Base-by-base conservation (phyloP, 2,797 vertebrate species). In the Sebastes nivosus region DNA sequence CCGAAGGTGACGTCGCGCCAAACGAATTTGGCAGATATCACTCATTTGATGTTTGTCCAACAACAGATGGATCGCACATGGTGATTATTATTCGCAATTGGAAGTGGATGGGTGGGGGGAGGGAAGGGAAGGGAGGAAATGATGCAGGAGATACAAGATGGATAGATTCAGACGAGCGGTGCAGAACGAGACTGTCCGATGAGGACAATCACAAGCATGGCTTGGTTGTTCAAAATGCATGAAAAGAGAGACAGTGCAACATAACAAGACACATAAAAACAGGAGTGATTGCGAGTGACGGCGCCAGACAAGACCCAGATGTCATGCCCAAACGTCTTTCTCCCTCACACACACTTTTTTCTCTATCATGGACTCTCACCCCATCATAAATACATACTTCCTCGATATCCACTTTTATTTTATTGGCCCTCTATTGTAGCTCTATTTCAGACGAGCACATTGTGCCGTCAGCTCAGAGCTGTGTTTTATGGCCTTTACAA, bases 1-100 rank as follows among this genome's bases (percentile, higher is more conserved):
- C 84, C 69, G 78, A 88, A 87, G 86, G 80, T 82, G 80, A 87
- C n/a, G 84, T 85, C 79, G 84, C 55, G 90, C 92, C 90, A 93
- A 93, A 65, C 12, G 61, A 72, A 80, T 87, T 82, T 92, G 92
- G 92, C 92, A 87, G 85, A 82, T 81, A 86, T 88, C 84, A 63
- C 59, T 88, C 86, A 86, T 79, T 75, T 87, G 74, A 88, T 89
- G 89, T 92, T 93, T 91, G 83, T 79, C 85, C 90, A 93, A 91
- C 91, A 93, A 89, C 92, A 93, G 89, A 92, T 79, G 91, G 92
- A 80, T 79, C 78, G n/a, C 87, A 92, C 88, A 87, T 84, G 90
- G 83, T 52, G 86, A 90, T 83, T 86, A 88, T 88, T 88, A 88
- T 87, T 91, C 6, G 30, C 30, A 75, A 79, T 81, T 64, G 80